phyloP scores from a whole-genome alignment of 2,797 vertebrate species.

The Neosilurus hyrtlii region DNA sequence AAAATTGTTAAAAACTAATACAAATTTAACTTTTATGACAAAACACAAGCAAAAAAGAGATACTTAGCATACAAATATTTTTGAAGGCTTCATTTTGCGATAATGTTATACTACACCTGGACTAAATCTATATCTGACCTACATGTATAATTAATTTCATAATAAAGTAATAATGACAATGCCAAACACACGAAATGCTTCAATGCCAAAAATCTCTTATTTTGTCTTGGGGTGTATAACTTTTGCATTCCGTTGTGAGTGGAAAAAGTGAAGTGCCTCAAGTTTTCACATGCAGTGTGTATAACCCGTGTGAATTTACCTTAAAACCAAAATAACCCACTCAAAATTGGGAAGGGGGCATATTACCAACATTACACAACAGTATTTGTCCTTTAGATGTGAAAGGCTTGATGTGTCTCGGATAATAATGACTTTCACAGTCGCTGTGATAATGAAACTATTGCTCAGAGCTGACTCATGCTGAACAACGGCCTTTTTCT shows the following conservation, averaged over 20 bases:
- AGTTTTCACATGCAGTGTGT: neutral
- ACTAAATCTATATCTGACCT: neutral
- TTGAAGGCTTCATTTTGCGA: neutral
- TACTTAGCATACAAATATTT: neutral
- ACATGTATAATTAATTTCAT: neutral
- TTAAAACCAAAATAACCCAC: neutral
- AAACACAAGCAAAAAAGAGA: neutral
- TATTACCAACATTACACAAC: neutral
- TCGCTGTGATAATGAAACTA: slow-evolving; percentile 18
- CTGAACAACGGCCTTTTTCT: slow-evolving; percentile 64
- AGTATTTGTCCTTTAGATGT: slow-evolving; percentile 47
- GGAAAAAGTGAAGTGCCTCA: neutral
- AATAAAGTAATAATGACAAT: neutral
- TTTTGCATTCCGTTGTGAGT: neutral
- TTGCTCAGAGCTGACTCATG: slow-evolving; percentile 56
- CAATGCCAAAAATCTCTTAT: neutral
- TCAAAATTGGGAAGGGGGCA: no score
- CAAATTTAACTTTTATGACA: neutral
- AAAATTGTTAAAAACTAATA: neutral
- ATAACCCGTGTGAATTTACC: neutral
- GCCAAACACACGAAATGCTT: neutral
- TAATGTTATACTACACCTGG: no score
- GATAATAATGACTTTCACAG: neutral
- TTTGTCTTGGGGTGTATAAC: neutral
- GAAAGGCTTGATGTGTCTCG: slow-evolving; percentile 18